Base-by-base conservation (phyloP, 2,888 invertebrate species). In the Amphimallon solstitiale region DNA sequence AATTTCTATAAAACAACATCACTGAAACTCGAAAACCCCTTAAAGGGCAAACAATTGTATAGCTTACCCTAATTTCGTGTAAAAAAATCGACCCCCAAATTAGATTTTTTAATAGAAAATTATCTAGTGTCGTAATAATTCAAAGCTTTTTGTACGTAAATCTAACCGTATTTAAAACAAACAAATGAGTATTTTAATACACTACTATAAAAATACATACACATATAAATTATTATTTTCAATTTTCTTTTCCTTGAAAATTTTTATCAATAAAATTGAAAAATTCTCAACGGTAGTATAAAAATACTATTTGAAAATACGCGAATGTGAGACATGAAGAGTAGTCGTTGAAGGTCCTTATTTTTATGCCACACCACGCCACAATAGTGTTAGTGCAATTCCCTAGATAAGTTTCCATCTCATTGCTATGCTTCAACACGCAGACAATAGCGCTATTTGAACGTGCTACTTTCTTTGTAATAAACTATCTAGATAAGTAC, bases 381-480 rank as follows among this genome's bases (percentile, higher is more conserved):
- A 21, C 17, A 43, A 40, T 38, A 35, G 23, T 48, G 48, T 49
- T 35, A 56, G 9, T 65, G 59, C 65, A 65, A n/a, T 48, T 56
- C 56, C 40, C 49, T 48, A 59, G 48, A 59, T 65, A 59, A 59
- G 59, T 38, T 17, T 66, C 66, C 66, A 67, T 71, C 73, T 72
- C 72, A 73, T 73, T 69, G 67, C 66, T 73, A 73, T 73, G 71
- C 71, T 54, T 43, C 48, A 65, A 68, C 73, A 73, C 73, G 73
- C 73, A 66, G 71, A 61, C 69, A 68, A 69, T 70, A 69, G 69
- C 69, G 69, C 67, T 66, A 62, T 70, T 68, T 68, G 67, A 67
- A 71, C 71, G 69, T 65, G 68, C 68, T 65, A 56, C 56, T 15
- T 56, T 63, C 66, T 65, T 49, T 52, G 48, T 62, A 65, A 65